Base-by-base conservation (phyloP, 2,797 vertebrate genomes). In the Sparidentex hasta region DNA sequence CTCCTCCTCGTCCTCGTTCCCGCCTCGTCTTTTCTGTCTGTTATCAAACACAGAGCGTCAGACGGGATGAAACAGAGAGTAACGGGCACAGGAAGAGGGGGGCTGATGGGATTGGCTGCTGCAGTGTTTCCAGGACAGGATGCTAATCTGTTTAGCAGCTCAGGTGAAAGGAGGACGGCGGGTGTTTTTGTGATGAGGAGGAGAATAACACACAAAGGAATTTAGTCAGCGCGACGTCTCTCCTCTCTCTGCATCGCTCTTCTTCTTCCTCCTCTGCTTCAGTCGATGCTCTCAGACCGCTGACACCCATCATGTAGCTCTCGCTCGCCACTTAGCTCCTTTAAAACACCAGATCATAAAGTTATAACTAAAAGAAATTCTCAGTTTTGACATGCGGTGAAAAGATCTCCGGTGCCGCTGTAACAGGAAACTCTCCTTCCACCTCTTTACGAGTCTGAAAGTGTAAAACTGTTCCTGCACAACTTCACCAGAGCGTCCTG, bases 101-200 rank as follows among this genome's bases (percentile, higher is more conserved):
- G 33, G 59, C 41, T 79, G 74, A 82, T 82, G 77, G 80, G 80
- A 82, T 80, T 85, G 82, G 33, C 33, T 13, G 12, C 51, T 4
- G 72, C 38, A 3, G 63, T 11, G 63, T 51, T 70, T 69, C 61
- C 65, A 41, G 25, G 72, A 67, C 43, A 11, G 59, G 66, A 55
- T 18, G 0, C 46, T 85, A 76, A 87, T 88, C 80, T 79, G 78
- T 78, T 79, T 72, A 76, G 47, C 70, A 52, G 77, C 72, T 83
- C 75, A 77, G 72, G 72, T 81, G 80, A 74, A 81, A 69, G 23
- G 61, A 76, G 48, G 74, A 65, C 51, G 5, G 25, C 7, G 38
- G 41, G n/a, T 57, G 59, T 38, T 41, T 51, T 17, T 47, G 77
- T 69, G 78, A 56, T 38, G 63, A 73, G 48, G 12, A 67, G 17